Evolutionary conservation across 2,888 invertebrate genomes (phyloP).

Genomic region (Pheosia gnoma): DNA sequence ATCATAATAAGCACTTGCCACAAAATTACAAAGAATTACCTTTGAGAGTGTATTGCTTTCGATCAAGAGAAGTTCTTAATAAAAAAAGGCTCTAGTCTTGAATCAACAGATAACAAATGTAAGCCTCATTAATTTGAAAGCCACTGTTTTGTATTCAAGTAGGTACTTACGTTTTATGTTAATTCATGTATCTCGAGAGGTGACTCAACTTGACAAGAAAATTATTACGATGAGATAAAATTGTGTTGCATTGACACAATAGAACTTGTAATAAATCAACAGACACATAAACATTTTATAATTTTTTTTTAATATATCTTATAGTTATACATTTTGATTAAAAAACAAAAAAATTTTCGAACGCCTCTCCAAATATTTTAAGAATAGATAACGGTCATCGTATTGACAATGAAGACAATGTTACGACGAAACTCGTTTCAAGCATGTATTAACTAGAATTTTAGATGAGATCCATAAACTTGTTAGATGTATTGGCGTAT

Average conservation of each 20-base stretch:
- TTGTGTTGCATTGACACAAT: not conserved
- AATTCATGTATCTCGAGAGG: not conserved
- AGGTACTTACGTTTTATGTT: too few relatives aligned
- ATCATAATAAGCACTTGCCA: constrained; percentile 1
- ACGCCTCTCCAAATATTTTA: constrained; percentile 12
- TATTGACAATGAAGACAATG: not conserved
- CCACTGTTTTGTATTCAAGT: not conserved
- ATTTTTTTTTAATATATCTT: constrained; percentile 32
- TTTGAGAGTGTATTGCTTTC: not conserved
- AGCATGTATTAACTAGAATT: not conserved
- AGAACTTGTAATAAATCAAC: constrained; percentile 15
- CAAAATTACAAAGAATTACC: not conserved
- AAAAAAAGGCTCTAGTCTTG: not conserved
- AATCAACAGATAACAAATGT: not conserved
- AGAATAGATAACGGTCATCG: constrained; percentile 11
- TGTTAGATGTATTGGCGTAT: constrained; percentile 19
- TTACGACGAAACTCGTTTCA: not conserved
- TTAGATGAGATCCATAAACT: constrained; percentile 30
- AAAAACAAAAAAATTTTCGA: constrained; percentile 15
- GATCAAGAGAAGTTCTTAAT: not conserved
- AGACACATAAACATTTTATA: constrained; percentile 15
- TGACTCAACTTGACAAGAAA: not conserved
- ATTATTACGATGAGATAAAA: not conserved
- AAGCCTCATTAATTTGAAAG: not conserved
- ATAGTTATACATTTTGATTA: constrained; percentile 8